phyloP scores from a whole-genome alignment of 1,140 invertebrate genomes.

The Ceratina australensis region DNA sequence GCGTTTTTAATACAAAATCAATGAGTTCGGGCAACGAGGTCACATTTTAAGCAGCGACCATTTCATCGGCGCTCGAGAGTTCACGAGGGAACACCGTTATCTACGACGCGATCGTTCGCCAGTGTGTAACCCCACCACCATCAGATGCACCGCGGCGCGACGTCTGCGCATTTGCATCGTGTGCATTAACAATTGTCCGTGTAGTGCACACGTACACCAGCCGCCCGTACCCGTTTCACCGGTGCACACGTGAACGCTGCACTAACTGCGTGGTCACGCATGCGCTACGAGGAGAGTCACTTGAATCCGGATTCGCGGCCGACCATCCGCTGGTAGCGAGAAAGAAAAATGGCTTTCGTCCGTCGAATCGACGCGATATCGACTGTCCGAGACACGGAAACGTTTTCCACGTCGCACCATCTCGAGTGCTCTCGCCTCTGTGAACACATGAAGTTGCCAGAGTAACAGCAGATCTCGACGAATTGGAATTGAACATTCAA shows the following conservation, averaged over 20 bases:
- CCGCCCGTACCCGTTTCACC: not conserved
- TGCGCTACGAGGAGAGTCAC: conserved; percentile 38
- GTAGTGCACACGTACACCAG: conserved; percentile 14
- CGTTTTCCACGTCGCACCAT: not conserved
- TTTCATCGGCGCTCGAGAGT: not conserved
- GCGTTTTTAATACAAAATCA: no score
- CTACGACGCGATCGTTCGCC: conserved; percentile 20
- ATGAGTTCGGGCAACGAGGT: not conserved
- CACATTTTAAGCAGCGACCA: not conserved
- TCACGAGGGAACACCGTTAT: conserved; percentile 24
- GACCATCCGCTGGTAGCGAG: conserved; percentile 32
- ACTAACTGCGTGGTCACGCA: conserved; percentile 49
- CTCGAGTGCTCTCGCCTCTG: not conserved
- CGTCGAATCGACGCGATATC: conserved; percentile 28
- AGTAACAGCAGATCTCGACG: not conserved
- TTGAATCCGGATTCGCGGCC: conserved; percentile 55
- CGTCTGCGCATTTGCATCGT: conserved; percentile 20
- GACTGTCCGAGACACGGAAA: not conserved
- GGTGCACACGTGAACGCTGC: conserved; percentile 4
- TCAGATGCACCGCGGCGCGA: conserved; percentile 33
- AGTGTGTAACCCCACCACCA: not conserved
- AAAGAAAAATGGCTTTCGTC: conserved; percentile 59
- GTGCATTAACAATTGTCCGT: conserved; percentile 21
- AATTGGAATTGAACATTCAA: not conserved
- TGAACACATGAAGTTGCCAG: not conserved